A percentile compares a stretch with the other conserved stretches of the same genome.
Evolutionary conservation across 1,140 invertebrate genomes (phyloP).

Genomic region (Rhopalosiphum padi): DNA sequence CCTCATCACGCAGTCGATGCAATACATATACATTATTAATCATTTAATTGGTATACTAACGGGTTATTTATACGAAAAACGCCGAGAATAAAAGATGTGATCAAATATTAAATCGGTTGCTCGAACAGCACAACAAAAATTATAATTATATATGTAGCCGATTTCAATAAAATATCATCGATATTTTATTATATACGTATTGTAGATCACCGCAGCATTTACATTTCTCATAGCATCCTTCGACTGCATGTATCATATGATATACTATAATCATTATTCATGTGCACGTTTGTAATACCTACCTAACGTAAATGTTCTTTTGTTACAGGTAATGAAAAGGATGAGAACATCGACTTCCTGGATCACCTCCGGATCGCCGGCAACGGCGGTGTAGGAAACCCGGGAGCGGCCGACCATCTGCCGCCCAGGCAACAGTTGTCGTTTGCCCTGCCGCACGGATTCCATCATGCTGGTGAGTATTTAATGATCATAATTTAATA

Average conservation of each 20-base stretch:
- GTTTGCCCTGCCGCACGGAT: conserved; percentile 48
- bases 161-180: background rate
- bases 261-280: background rate
- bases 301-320: background rate
- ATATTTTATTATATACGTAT: background rate
- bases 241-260: background rate
- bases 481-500: background rate
- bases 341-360: conserved; percentile 53
- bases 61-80: background rate
- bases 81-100: background rate
- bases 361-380: conserved; percentile 48
- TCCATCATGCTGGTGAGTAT: conserved; percentile 47
- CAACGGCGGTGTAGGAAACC: conserved; percentile 14
- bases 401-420: conserved; percentile 21
- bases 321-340: conserved; percentile 48
- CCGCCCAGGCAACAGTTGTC: conserved; percentile 54
- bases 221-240: background rate
- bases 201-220: background rate
- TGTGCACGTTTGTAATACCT: background rate
- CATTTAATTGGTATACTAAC: too few relatives aligned
- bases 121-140: background rate
- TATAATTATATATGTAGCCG: too few relatives aligned
- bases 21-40: background rate
- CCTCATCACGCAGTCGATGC: background rate
- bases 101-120: background rate